Evolutionary conservation across 2,113 vertebrate species (phyloP), one percentile per base, ranked within the genome.

Genomic region (Chelonoidis abingdonii): DNA sequence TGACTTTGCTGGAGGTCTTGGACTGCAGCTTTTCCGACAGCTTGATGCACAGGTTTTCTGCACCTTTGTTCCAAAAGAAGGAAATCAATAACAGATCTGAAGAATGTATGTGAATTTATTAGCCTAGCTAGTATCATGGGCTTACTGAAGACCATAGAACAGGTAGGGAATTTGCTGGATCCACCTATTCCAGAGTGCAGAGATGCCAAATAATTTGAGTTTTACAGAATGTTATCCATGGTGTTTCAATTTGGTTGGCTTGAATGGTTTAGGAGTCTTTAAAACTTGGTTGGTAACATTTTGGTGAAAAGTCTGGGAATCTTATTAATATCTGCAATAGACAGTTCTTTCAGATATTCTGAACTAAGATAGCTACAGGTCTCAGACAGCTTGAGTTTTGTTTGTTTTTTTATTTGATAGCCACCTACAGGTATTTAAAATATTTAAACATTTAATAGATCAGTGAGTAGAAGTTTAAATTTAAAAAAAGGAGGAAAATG

Each of bases 1-100:
- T 99, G 96, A 99, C 98, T 98, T 99, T 99, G 97, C 99, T 99
- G 29, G 99, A 99, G 0, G 99, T 99, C 98, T 99, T 99, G 0
- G 99, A 99, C 98, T 99, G 99, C 53, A 99, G 98, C 94, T 99
- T 99, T 97, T 99, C 99, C 1, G 99, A 99, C 4, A 99, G 97
- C 94, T 99, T 99, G 94, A 98, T 99, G 95, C 99, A 99, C 95
- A 99, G 97, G 95, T 99, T 99, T 97, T 99, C 99, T 53, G 99
- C 99, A 95, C 99, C 99, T 99, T 94, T 80, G 75, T 56, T 62
- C 1, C 1, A 92, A 89, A 89, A 94, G 65, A 72, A 90, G n/a
- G 5, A 49, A 96, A 88, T 14, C 88, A 19, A 92, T 47, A 89
- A 49, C 86, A 54, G 16, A 80, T 53, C 76, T 38, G 38, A 65